Base-by-base conservation (phyloP, 2,888 invertebrate genomes). In the Monoplex corrugatus region DNA sequence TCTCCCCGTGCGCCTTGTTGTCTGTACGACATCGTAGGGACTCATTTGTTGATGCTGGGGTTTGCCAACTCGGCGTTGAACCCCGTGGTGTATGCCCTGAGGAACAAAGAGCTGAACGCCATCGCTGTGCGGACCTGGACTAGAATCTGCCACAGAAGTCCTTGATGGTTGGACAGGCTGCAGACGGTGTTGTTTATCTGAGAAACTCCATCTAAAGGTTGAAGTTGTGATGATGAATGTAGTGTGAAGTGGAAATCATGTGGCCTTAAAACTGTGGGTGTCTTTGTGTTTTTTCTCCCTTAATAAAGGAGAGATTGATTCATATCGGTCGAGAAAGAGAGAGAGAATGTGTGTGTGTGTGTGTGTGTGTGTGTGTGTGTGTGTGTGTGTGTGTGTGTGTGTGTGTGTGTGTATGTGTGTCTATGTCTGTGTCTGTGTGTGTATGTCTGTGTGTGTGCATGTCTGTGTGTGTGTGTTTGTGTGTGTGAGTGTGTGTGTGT, bases 61-160 rank as follows among this genome's bases (percentile, higher is more conserved):
- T 94, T 93, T 87, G 93, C 93, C 6, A 95, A 95, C 90, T 94
- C 94, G 13, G 93, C 94, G 86, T 91, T 94, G 13, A 94, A 95
- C 89, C 95, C 94, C 13, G 80, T 94, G 68, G 93, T 95, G 80
- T 95, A 95, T 89, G 94, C 93, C 1, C 44, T 94, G 13, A 92
- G 94, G 43, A 94, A 94, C 43, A 92, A 91, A 87, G 94, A 94
- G 83, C 94, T 94, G 87, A 89, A 92, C 50, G 88, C 90, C 44
- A n/a, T 82, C n/a, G 82, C 80, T 43, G 80, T 32, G 28, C 40
- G 28, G 13, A 28, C 80, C 28, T 80, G 40, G 43, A 23, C 43
- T 43, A 80, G n/a, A 43, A n/a, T 43, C 35, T 43, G 80, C 43
- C 80, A 43, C 28, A 80, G 1, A 80, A 19, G 50, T 50, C 8